Evolutionary conservation across 2,113 vertebrate genomes (phyloP).

Genomic region (Junco hyemalis): DNA sequence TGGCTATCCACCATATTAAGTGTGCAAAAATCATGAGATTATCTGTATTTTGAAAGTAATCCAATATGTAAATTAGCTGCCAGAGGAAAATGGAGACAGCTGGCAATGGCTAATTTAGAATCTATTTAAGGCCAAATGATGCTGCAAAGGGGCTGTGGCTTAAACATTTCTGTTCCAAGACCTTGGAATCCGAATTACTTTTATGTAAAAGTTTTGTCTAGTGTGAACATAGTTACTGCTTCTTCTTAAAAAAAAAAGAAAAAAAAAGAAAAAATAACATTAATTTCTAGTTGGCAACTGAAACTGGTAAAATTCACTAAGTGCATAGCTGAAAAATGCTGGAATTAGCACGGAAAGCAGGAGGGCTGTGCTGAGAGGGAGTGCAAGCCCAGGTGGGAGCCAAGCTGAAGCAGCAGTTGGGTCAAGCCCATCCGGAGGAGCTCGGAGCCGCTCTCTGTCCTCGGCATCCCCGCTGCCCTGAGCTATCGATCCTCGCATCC

Average conservation of each 20-base stretch:
- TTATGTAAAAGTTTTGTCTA: neutral
- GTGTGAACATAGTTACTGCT: neutral
- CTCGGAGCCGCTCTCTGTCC: accelerated
- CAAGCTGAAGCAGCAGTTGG: accelerated
- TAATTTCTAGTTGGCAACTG: neutral
- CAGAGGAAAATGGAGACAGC: neutral
- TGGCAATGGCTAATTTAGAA: neutral
- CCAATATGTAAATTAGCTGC: neutral
- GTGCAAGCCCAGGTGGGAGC: accelerated
- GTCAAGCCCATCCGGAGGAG: accelerated
- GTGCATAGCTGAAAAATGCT: too few relatives aligned
- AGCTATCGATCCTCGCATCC: neutral
- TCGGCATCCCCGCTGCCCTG: accelerated
- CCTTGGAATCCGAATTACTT: neutral
- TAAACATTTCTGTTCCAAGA: neutral
- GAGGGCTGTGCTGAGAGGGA: neutral
- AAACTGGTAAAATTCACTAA: neutral
- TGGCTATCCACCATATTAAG: neutral
- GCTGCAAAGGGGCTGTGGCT: neutral
- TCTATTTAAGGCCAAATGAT: neutral
- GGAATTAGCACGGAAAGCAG: accelerated
- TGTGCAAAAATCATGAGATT: neutral
- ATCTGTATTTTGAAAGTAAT: neutral
- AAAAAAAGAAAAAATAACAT: neutral
- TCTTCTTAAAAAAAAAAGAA: neutral